Evolutionary conservation across 2,113 vertebrate species (phyloP).

Genomic region (Lipophrys pholis): DNA sequence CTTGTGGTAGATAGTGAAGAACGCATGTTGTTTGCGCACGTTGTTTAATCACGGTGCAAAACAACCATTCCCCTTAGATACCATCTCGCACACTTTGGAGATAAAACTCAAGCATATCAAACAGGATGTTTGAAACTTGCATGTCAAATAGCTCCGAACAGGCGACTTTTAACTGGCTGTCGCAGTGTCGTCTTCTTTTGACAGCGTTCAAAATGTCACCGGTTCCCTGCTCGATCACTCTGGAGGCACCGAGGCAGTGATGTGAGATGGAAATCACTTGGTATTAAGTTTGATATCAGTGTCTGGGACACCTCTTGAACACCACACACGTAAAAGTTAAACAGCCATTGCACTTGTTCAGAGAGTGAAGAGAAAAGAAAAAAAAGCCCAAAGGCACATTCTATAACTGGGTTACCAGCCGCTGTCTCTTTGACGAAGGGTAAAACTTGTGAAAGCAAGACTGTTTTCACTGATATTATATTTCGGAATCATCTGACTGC

Average conservation of each 20-base stretch:
- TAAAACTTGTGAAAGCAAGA: slow-evolving; percentile 47
- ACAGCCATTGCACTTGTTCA: slow-evolving; percentile 62
- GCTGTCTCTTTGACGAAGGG: slow-evolving; percentile 47
- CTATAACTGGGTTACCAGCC: slow-evolving; percentile 66
- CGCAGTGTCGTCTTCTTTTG: slow-evolving; percentile 43
- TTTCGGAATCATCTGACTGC: slow-evolving; percentile 7
- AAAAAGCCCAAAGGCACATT: slow-evolving; percentile 52
- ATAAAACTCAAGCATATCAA: slow-evolving; percentile 59
- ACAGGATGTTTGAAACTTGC: slow-evolving; percentile 47
- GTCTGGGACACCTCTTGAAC: slow-evolving; percentile 60
- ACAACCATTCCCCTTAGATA: slow-evolving; percentile 59
- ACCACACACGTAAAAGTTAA: slow-evolving; percentile 51
- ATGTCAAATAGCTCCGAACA: slow-evolving; percentile 63
- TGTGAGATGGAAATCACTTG: slow-evolving; percentile 53
- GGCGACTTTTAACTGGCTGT: slow-evolving; percentile 43
- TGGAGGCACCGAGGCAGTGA: slow-evolving; percentile 45
- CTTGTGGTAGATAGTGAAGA: slow-evolving; percentile 24
- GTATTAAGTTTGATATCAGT: slow-evolving; percentile 63
- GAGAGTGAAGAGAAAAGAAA: slow-evolving; percentile 5
- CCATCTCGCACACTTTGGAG: slow-evolving; percentile 34
- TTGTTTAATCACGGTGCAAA: slow-evolving; percentile 61
- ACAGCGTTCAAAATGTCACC: slow-evolving; percentile 51
- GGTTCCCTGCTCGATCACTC: slow-evolving; percentile 44
- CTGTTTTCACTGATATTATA: slow-evolving; percentile 20
- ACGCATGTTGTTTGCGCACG: slow-evolving; percentile 41